Evolutionary conservation across 2,797 vertebrate species (phyloP), one percentile per base, ranked within the genome.

Genomic region (Enteromius trimaculatus): DNA sequence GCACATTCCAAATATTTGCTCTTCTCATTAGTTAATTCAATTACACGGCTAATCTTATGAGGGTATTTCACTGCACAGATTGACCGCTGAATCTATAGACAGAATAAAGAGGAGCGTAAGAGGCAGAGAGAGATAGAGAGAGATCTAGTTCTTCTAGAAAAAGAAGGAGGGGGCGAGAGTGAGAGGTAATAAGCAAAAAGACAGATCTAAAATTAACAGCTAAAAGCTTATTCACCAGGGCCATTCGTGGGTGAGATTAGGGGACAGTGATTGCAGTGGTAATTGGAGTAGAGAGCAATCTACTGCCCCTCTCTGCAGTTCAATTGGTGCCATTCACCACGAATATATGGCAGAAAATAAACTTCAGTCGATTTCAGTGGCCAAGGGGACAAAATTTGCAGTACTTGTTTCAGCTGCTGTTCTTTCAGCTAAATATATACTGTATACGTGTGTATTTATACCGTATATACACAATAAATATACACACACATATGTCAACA

Each of bases 211-310:
- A 87, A 84, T 84, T 17, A 76, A 72, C 44, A 58, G 68, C 84
- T 84, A 51, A 72, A 86, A 87, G 80, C 44, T 62, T 80, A 84
- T 88, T 84, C 71, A 70, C 75, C 76, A 31, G 71, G 76, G 66
- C 39, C 81, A 80, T 87, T 81, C 81, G 74, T 65, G 62, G 72
- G 47, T 64, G 66, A 69, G 79, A 88, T 88, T 82, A 88, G 60
- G 80, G 74, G 70, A 68, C 60, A 51, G 74, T 37, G 53, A 88
- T 89, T 82, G 77, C 77, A 21, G 60, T 76, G 74, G 79, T 80
- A 89, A 84, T 86, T 82, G 82, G 53, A 69, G 31, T 37, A 62
- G 55, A 81, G 69, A 44, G 83, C 65, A 83, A 78, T 81, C 84
- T 60, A 62, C 49, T 72, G 55, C 79, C 81, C 51, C 74, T 78